Evolutionary conservation across 2,797 vertebrate genomes (phyloP).

Genomic region (Merluccius polli): DNA sequence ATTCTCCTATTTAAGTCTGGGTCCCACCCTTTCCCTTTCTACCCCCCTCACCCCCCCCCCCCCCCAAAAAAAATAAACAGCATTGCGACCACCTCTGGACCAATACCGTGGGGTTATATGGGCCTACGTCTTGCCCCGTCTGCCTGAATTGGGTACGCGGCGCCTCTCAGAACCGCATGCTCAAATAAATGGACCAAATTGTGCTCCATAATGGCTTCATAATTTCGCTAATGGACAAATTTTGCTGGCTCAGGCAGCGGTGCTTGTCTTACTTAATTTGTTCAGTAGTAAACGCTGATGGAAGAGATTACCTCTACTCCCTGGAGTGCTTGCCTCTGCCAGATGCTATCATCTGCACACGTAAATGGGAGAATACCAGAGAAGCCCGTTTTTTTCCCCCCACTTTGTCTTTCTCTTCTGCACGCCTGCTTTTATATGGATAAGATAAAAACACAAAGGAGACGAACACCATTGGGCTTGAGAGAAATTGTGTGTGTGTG

Average conservation of each 20-base stretch:
- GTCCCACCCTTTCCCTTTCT: neutral
- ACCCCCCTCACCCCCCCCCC: neutral
- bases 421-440: neutral
- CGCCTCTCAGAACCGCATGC: neutral
- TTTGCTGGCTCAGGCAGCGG: constrained; percentile 69
- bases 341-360: constrained; percentile 58
- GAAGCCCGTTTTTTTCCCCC: constrained; percentile 2
- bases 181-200: constrained; percentile 43
- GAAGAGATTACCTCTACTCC: constrained; percentile 66
- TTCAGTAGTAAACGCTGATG: constrained; percentile 72
- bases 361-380: constrained; percentile 18
- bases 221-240: constrained; percentile 69
- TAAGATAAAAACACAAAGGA: neutral
- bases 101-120: neutral
- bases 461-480: neutral
- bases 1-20: neutral
- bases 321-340: constrained; percentile 58
- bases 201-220: constrained; percentile 62
- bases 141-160: constrained; percentile 2
- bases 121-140: neutral
- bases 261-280: constrained; percentile 74
- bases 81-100: neutral
- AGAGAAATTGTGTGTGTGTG: neutral
- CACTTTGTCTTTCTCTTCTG: neutral
- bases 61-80: neutral